Evolutionary conservation across 1,140 invertebrate species (phyloP).

Genomic region (Laodelphax striatellus): DNA sequence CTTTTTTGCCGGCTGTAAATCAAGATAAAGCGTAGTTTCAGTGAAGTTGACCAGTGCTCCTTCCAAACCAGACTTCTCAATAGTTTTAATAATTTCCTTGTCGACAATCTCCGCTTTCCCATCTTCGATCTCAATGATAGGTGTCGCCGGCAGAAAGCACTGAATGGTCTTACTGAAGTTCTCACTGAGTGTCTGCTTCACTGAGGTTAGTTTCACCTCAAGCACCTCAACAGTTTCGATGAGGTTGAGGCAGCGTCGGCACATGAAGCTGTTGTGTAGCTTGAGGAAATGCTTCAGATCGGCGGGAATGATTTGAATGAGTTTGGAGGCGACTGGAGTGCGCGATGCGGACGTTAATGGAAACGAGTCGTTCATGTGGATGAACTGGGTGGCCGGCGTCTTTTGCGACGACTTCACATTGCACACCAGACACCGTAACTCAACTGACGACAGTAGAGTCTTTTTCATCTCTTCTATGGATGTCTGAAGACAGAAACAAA

Average conservation of each 20-base stretch:
- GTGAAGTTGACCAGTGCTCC: no score
- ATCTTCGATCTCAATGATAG: background rate
- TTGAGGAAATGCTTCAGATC: constrained; percentile 10
- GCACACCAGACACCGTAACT: constrained; percentile 12
- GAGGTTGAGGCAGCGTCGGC: constrained; percentile 11
- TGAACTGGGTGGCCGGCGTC: constrained; percentile 8
- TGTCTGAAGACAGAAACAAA: constrained; percentile 6
- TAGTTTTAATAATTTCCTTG: background rate
- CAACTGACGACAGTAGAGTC: background rate
- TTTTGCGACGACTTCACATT: constrained; percentile 4
- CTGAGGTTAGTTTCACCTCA: constrained; percentile 10
- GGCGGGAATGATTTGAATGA: constrained; percentile 6
- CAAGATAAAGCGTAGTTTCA: no score
- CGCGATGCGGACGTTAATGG: constrained; percentile 6
- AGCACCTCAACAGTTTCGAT: constrained; percentile 10
- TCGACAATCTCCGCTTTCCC: background rate
- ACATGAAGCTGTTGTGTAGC: constrained; percentile 11
- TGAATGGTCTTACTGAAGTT: constrained; percentile 8
- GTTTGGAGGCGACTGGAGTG: constrained; percentile 5
- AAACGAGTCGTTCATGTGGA: constrained; percentile 12
- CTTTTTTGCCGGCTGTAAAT: no score
- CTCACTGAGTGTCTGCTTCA: constrained; percentile 6
- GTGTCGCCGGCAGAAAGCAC: background rate
- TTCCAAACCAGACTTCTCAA: background rate
- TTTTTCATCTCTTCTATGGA: constrained; percentile 13